Percentiles rank a stretch among this genome's conserved stretches.
Conservation (phyloP, 2,113 vertebrate species). For the Agapornis roseicollis region DNA sequence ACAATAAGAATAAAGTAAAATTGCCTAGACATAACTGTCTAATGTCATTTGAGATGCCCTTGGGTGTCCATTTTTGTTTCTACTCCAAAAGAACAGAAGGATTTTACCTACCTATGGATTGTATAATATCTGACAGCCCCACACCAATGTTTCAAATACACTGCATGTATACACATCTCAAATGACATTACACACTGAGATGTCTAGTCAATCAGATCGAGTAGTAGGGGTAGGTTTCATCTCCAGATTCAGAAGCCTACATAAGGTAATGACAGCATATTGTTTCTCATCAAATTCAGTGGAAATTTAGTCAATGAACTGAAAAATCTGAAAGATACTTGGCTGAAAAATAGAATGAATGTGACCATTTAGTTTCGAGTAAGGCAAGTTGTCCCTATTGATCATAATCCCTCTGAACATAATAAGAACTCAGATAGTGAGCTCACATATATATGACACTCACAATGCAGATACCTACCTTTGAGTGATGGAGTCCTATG, state of each 20-base stretch:
- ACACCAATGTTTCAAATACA: neutral
- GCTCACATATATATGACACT: neutral
- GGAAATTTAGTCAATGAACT: neutral
- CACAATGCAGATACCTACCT: neutral
- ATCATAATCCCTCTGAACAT: neutral
- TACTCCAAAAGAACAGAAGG: neutral
- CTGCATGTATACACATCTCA: neutral
- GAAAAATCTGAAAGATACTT: neutral
- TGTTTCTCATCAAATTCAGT: neutral
- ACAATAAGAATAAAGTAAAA: constrained; percentile 33
- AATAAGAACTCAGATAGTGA: neutral
- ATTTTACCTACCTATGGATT: neutral
- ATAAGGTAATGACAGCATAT: neutral
- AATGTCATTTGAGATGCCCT: neutral
- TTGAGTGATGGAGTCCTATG: neutral
- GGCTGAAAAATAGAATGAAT: fast-evolving
- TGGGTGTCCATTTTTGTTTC: neutral
- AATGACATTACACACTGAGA: neutral
- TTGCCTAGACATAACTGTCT: neutral
- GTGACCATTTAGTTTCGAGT: neutral
- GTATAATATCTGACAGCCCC: neutral
- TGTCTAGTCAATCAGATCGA: neutral
- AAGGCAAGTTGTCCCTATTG: neutral
- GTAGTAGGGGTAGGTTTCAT: neutral
- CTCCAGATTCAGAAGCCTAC: neutral